phyloP scores from a whole-genome alignment of 92 coral and sea anemone species.

The Micromussa lordhowensis region DNA sequence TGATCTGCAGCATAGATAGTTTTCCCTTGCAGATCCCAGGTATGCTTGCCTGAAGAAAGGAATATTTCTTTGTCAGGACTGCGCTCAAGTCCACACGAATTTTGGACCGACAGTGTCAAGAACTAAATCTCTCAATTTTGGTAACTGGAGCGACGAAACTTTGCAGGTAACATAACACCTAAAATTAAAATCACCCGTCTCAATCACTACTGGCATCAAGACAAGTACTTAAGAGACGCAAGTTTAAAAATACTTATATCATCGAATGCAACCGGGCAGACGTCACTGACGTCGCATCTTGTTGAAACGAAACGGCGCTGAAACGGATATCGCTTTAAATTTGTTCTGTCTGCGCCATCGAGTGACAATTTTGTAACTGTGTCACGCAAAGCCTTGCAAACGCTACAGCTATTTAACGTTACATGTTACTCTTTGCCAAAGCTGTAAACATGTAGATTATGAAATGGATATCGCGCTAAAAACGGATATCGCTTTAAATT shows the following conservation, averaged over 20 bases:
- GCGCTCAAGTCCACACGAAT: constrained; percentile 31
- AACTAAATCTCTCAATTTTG: constrained; percentile 25
- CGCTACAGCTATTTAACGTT: neutral
- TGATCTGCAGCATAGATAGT: neutral
- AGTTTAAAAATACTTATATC: too few species aligned
- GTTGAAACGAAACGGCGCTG: too few species aligned
- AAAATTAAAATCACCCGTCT: too few species aligned
- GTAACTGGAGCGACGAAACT: constrained; percentile 13
- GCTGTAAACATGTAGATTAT: neutral
- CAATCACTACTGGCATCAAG: neutral
- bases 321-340: too few species aligned
- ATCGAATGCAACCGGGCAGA: too few species aligned
- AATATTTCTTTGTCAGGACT: constrained; percentile 21
- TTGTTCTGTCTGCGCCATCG: neutral
- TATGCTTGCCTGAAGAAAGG: constrained; percentile 34
- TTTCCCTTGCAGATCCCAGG: constrained; percentile 22
- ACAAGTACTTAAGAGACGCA: neutral
- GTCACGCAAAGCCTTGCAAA: neutral
- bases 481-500: too few species aligned
- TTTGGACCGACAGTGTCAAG: constrained; percentile 13
- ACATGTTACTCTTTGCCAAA: neutral
- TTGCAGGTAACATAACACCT: constrained; percentile 3
- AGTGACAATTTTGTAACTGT: neutral
- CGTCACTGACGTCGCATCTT: too few species aligned
- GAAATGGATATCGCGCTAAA: neutral